A percentile compares a stretch with the other conserved stretches of the same genome.
Conservation (phyloP, 1,140 invertebrate genomes). For the Xylocopa sonorina region DNA sequence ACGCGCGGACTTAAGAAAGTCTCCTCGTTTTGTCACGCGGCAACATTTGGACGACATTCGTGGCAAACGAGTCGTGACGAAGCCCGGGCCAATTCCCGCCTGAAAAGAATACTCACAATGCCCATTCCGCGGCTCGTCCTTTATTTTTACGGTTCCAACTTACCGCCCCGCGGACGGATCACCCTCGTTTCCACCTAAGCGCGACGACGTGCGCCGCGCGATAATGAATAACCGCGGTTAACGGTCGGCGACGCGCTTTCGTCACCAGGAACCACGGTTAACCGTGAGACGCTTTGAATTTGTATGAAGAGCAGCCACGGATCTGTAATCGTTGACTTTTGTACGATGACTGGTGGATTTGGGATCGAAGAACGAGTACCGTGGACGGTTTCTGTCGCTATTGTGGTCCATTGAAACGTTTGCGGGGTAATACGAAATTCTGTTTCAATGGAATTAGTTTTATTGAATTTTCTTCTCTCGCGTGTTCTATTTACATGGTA, state of each 20-base stretch:
- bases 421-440: not conserved
- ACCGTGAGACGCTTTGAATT: not conserved
- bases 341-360: not conserved
- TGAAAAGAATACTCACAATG: slow-evolving; percentile 65
- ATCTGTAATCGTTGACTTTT: slow-evolving; percentile 17
- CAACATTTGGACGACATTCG: slow-evolving; percentile 65
- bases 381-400: not conserved
- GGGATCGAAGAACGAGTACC: slow-evolving; percentile 3
- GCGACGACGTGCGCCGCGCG: slow-evolving; percentile 13
- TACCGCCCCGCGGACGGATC: not conserved
- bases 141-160: slow-evolving; percentile 56
- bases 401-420: not conserved
- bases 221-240: slow-evolving; percentile 56
- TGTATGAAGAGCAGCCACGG: slow-evolving; percentile 1
- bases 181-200: slow-evolving; percentile 49
- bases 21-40: slow-evolving; percentile 61
- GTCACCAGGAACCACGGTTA: not conserved
- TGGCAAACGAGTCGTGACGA: slow-evolving; percentile 69
- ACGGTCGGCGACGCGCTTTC: slow-evolving; percentile 42
- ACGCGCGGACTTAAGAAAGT: slow-evolving; percentile 61
- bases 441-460: not conserved
- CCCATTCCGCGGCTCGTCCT: slow-evolving; percentile 50
- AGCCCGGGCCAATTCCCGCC: slow-evolving; percentile 44
- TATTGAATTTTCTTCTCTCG: not conserved
- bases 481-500: no score